Percentiles rank a stretch among this genome's conserved stretches.
phyloP scores from a whole-genome alignment of 2,888 invertebrate genomes.

The Erebia ligea region DNA sequence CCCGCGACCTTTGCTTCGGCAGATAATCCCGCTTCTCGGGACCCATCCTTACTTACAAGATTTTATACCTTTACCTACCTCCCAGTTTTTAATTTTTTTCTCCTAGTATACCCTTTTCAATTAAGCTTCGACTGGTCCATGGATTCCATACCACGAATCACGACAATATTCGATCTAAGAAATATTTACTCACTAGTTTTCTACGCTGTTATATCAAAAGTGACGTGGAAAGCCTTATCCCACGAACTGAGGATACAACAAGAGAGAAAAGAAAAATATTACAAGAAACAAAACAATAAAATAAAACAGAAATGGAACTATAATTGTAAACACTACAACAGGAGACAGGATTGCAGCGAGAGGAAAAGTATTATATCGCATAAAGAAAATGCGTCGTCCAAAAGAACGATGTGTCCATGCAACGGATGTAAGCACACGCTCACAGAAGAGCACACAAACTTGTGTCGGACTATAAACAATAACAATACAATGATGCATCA shows the following conservation, averaged over 20 bases:
- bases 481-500: slow-evolving; percentile 85
- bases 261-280: slow-evolving; percentile 68
- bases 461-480: slow-evolving; percentile 88
- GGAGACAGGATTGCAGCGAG: slow-evolving; percentile 69
- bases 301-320: slow-evolving; percentile 74
- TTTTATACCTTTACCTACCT: slow-evolving; percentile 95
- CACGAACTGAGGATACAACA: slow-evolving; percentile 69
- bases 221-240: slow-evolving; percentile 66
- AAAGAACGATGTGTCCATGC: slow-evolving; percentile 81
- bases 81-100: slow-evolving; percentile 94
- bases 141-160: slow-evolving; percentile 96
- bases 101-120: slow-evolving; percentile 92
- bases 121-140: slow-evolving; percentile 99
- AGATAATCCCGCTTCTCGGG: slow-evolving; percentile 97
- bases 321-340: slow-evolving; percentile 68
- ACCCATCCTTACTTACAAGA: slow-evolving; percentile 90
- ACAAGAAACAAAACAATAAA: slow-evolving; percentile 72
- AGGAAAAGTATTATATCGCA: slow-evolving; percentile 68
- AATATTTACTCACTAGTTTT: slow-evolving; percentile 90
- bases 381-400: slow-evolving; percentile 65
- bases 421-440: slow-evolving; percentile 87
- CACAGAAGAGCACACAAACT: slow-evolving; percentile 86
- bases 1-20: slow-evolving; percentile 94
- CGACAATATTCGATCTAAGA: slow-evolving; percentile 89
- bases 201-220: slow-evolving; percentile 84